phyloP scores from a whole-genome alignment of 2,888 invertebrate genomes.

The Thymelicus acteon region DNA sequence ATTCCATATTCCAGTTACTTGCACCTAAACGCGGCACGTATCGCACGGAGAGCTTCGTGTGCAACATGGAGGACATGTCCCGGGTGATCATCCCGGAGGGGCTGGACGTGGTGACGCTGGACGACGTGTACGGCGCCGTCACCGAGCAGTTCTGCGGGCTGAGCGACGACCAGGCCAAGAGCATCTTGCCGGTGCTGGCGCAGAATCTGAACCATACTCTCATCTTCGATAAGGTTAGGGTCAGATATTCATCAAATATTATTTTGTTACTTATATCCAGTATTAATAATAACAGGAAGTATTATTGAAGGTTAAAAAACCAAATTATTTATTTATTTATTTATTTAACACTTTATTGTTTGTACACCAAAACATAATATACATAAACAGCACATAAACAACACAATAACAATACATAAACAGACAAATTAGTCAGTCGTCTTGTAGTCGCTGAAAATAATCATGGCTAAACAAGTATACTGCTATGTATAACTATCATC shows the following conservation, averaged over 20 bases:
- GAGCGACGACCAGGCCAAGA: conserved; percentile 65
- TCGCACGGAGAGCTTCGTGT: conserved; percentile 62
- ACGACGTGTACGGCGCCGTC: conserved; percentile 68
- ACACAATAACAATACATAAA: no score
- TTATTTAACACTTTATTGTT: no score
- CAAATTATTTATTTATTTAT: no score
- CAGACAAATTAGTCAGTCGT: no score
- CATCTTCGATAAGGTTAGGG: conserved; percentile 63
- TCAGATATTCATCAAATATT: not conserved
- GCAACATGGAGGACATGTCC: conserved; percentile 61
- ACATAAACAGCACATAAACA: no score
- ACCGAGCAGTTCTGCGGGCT: conserved; percentile 76
- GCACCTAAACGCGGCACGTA: conserved; percentile 54
- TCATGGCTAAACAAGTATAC: no score
- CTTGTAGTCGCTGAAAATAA: no score
- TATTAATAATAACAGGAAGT: no score
- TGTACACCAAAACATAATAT: no score
- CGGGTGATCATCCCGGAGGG: conserved; percentile 55
- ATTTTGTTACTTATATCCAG: not conserved
- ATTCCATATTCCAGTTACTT: conserved; percentile 55
- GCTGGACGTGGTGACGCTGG: conserved; percentile 58
- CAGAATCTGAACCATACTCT: conserved; percentile 71
- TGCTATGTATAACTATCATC: no score
- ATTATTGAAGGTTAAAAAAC: no score
- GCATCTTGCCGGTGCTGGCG: conserved; percentile 67